Evolutionary conservation across 1,140 invertebrate genomes (phyloP).

Genomic region (Dreissena rostriformis): DNA sequence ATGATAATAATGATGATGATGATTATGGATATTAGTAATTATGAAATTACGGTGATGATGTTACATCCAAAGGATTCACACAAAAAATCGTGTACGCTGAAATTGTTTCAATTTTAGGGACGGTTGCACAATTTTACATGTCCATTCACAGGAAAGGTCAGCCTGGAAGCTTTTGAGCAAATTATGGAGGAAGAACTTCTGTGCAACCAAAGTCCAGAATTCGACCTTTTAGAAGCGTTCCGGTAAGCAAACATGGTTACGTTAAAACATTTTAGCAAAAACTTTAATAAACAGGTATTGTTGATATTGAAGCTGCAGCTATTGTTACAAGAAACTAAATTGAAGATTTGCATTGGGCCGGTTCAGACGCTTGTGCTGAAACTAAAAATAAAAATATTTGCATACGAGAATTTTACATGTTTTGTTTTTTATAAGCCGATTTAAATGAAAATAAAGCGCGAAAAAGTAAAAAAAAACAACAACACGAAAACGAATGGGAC

Average conservation of each 20-base stretch:
- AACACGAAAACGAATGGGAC: no score
- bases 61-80: no score
- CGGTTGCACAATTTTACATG: no score
- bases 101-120: no score
- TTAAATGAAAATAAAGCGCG: no score
- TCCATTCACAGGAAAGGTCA: slow-evolving; percentile 17
- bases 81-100: no score
- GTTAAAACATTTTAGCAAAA: not conserved
- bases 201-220: slow-evolving; percentile 12
- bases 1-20: no score
- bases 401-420: not conserved
- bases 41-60: no score
- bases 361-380: not conserved
- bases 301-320: not conserved
- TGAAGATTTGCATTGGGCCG: not conserved
- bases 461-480: no score
- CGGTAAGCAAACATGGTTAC: no score
- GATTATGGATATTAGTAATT: no score
- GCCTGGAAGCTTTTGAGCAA: slow-evolving; percentile 28
- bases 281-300: not conserved
- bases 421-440: no score
- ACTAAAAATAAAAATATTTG: not conserved
- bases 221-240: slow-evolving; percentile 37
- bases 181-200: slow-evolving; percentile 41
- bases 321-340: not conserved